Base-by-base conservation (phyloP, 1,140 invertebrate species). In the Brachionus sp. region DNA sequence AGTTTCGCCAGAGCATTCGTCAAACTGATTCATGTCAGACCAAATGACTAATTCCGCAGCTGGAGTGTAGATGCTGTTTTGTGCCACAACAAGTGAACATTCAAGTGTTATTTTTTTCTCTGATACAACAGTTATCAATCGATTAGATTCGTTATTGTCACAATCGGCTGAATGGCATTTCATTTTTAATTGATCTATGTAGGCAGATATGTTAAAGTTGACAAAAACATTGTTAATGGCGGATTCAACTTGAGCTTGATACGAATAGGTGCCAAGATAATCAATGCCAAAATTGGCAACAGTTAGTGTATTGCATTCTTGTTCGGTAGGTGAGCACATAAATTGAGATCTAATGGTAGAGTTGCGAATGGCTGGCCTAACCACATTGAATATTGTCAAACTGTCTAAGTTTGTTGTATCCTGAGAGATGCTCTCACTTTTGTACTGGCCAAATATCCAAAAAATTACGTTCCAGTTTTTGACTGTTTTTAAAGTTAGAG, bases 281-380 rank as follows among this genome's bases (percentile, higher is more conserved):
- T 42, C 5, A 13, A 80, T 12, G 19, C 33, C 50, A 62, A 80
- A 80, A 2, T 42, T 57, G 5, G 35, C n/a, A 35, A 80, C 19
- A 35, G 50, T 66, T 3, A 80, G 10, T 62, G 19, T 50, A 16
- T 25, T 57, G 35, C 77, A 80, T 19, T 35, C 50, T 25, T 37
- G 35, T 19, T 80, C 77, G 19, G 23, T 62, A 23, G 77, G 77
- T 16, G 62, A 80, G 33, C 77, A 80, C 39, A 42, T 80, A 33
- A 80, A 80, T 37, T 80, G 33, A 3, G 70, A 23, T 75, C 42
- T 23, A 19, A 75, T 75, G 16, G 70, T 75, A 12, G 70, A 44
- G 25, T 75, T 75, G 12, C 70, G 39, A 12, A 42, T 23, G 16
- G 12, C 25, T 29, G 42, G 70, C 12, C 25, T 23, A 13, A 75